phyloP scores from a whole-genome alignment of 2,113 vertebrate species.

The Eulacestoma nigropectus region DNA sequence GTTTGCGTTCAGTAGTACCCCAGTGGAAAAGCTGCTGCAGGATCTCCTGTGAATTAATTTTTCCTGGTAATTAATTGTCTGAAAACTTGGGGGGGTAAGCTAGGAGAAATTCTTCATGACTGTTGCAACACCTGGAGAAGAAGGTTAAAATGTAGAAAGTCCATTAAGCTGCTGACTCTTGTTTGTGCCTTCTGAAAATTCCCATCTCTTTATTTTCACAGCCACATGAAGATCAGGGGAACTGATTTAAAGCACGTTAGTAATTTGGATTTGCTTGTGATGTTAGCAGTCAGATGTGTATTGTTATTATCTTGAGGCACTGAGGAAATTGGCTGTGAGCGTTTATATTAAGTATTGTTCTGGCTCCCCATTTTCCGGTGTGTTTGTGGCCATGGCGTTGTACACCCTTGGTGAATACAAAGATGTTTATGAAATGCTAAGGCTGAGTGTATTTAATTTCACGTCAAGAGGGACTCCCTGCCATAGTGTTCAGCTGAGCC shows the following conservation, averaged over 20 bases:
- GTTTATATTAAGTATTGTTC: neutral
- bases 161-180: neutral
- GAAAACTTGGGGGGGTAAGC: neutral
- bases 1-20: neutral
- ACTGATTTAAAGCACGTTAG: neutral
- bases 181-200: neutral
- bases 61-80: neutral
- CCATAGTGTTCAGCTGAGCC: neutral
- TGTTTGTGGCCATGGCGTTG: neutral
- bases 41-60: neutral
- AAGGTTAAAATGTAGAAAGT: neutral
- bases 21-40: neutral
- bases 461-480: neutral
- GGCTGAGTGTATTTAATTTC: neutral
- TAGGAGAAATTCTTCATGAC: neutral
- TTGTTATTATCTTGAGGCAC: neutral
- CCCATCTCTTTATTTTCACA: neutral
- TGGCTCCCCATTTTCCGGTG: rapidly evolving
- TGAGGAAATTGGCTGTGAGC: neutral
- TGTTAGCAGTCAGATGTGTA: neutral
- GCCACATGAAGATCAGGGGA: rapidly evolving
- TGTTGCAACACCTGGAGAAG: neutral
- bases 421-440: neutral
- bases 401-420: neutral
- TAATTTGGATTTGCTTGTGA: neutral